Base-by-base conservation (phyloP, 2,797 vertebrate genomes). In the Dromococcyx pavoninus region DNA sequence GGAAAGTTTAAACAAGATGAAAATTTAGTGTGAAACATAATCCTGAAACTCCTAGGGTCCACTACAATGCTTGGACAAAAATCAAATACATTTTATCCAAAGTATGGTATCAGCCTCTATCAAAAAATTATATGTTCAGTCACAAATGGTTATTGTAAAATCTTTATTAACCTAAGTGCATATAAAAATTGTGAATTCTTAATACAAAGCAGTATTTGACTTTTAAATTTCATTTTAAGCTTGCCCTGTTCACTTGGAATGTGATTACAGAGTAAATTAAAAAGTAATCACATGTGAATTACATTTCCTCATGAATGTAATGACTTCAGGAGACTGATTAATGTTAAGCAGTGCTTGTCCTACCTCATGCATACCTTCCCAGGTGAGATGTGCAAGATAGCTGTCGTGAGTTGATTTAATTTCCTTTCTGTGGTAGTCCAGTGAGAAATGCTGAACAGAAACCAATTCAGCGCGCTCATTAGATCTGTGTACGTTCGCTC, bases 211-310 rank as follows among this genome's bases (percentile, higher is more conserved):
- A 98, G 91, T 98, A 99, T 99, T 98, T 98, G 98, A 99, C 98
- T 99, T 98, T 99, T 98, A 98, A 98, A 99, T 99, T 98, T 97
- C 98, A 99, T 99, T 98, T 98, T 98, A 98, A 98, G 97, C 97
- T 97, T 97, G 97, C 98, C 98, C 98, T 94, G 97, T 98, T 99
- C 98, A 98, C 98, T 98, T 96, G 96, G 98, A 98, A 98, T 98
- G 98, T 98, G 98, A 99, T 99, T 98, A 98, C 98, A 98, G 98
- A 97, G 98, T 98, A 98, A 98, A 98, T 98, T 98, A 98, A 98
- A 98, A 98, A 97, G 97, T 98, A 98, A 98, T 98, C 98, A 98
- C 98, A 97, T 96, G 98, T 98, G 98, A 98, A 98, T 98, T 98
- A 98, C 98, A 98, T 97, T 98, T 98, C 97, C 98, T 99, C 98